phyloP scores from a whole-genome alignment of 1,140 invertebrate species.

The Bilobella aurantiaca region DNA sequence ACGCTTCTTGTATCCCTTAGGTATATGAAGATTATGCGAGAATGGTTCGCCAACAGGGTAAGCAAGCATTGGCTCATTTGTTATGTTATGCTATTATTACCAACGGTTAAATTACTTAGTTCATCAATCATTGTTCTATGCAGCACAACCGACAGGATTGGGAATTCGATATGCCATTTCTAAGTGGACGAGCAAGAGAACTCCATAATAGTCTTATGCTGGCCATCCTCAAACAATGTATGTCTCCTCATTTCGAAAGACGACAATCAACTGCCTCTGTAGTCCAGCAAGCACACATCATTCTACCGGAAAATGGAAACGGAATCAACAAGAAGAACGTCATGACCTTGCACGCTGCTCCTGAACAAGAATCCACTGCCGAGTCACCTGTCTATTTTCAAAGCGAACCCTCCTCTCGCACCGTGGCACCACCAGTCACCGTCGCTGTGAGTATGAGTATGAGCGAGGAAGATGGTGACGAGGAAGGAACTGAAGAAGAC shows the following conservation, averaged over 20 bases:
- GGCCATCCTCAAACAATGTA: neutral
- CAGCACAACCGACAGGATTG: constrained; percentile 1
- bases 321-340: neutral
- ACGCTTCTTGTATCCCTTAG: neutral
- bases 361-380: too few species aligned
- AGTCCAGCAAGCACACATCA: neutral
- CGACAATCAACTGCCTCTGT: neutral
- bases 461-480: too few species aligned
- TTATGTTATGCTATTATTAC: neutral
- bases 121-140: neutral
- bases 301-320: neutral
- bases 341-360: neutral
- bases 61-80: neutral
- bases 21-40: neutral
- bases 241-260: neutral
- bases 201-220: neutral
- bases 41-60: neutral
- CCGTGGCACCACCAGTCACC: too few species aligned
- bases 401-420: too few species aligned
- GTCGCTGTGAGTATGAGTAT: too few species aligned
- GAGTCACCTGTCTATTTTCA: too few species aligned
- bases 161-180: constrained; percentile 3
- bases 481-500: too few species aligned
- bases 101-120: neutral
- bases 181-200: neutral